Evolutionary conservation across 2,113 vertebrate genomes (phyloP), one percentile per base, ranked within the genome.

Genomic region (Pseudorectes ferrugineus): DNA sequence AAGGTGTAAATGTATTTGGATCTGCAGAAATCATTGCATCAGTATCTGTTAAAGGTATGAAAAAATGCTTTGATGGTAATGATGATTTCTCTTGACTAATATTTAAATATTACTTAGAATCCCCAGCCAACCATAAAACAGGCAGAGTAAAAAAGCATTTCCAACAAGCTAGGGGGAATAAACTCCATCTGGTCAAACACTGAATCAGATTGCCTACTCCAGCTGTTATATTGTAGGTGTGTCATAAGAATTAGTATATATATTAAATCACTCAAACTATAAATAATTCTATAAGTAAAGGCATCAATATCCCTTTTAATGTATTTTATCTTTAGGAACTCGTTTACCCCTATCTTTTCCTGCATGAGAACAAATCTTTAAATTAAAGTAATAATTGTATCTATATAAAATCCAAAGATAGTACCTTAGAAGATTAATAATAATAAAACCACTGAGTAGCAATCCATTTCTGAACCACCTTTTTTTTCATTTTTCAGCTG

Each of bases 31-130:
- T 99, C 95, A 94, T 97, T 91, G 98, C 98, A 88, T 97, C 98
- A 8, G 85, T 99, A 61, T 99, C 98, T 97, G 98, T 99, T 88
- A 99, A 99, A 99, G 99, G 99, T 99, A 98, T 97, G 96, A 87
- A 88, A 72, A 88, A 55, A 42, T 43, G 9, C 1, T 52, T 79
- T 35, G 4, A 58, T 5, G 0, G 20, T 65, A 55, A 72, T 21
- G 5, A 59, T 59, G 3, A 68, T 72, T 92, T 87, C 3, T 55
- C 9, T 25, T 71, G 59, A 22, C 11, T 75, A 77, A 23, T 70
- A 45, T 63, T 83, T 92, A 20, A 74, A 63, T 66, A 52, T 58
- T 67, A 10, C 22, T 72, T 48, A 68, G 26, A 82, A 76, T 31
- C 3, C 15, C 16, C 40, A 74, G 36, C 3, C 52, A 87, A 20